Conservation (phyloP, 2,797 vertebrate genomes). For the Picus viridis region DNA sequence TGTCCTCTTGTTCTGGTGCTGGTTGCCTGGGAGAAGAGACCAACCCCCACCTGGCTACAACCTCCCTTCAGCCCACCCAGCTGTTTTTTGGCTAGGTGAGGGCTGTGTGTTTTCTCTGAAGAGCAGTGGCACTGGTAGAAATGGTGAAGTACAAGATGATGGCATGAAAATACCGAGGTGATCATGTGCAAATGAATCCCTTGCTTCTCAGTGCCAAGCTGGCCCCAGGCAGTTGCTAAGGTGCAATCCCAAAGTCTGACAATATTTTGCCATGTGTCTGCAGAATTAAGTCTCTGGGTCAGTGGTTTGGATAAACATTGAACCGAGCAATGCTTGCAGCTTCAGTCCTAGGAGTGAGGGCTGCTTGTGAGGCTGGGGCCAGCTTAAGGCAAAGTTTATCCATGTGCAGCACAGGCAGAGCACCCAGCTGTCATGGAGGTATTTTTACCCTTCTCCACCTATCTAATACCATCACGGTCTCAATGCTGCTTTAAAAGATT, state of each 20-base stretch:
- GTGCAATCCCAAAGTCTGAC: neutral
- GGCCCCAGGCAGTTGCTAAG: neutral
- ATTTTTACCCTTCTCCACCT: neutral
- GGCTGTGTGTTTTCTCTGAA: neutral
- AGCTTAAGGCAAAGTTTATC: neutral
- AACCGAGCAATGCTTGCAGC: neutral
- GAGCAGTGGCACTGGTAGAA: neutral
- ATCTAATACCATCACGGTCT: neutral
- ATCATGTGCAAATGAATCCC: neutral
- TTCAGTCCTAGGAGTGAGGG: neutral
- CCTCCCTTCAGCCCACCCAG: neutral
- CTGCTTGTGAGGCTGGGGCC: neutral
- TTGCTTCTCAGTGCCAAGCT: neutral
- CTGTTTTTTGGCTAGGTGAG: neutral
- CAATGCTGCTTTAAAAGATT: neutral
- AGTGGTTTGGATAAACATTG: neutral
- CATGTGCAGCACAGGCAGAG: neutral
- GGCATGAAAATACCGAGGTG: neutral
- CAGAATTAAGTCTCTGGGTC: neutral
- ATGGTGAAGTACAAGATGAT: neutral
- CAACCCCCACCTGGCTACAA: too few relatives aligned
- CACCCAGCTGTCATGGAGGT: neutral
- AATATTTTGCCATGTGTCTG: neutral
- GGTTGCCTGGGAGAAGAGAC: too few relatives aligned
- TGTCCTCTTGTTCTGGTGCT: too few relatives aligned